These are phyloP conservation scores for Gyrodactylus bullatarudis DNA, from an alignment of 1,140 invertebrate genomes.

Conservation along the genomic window DNA sequence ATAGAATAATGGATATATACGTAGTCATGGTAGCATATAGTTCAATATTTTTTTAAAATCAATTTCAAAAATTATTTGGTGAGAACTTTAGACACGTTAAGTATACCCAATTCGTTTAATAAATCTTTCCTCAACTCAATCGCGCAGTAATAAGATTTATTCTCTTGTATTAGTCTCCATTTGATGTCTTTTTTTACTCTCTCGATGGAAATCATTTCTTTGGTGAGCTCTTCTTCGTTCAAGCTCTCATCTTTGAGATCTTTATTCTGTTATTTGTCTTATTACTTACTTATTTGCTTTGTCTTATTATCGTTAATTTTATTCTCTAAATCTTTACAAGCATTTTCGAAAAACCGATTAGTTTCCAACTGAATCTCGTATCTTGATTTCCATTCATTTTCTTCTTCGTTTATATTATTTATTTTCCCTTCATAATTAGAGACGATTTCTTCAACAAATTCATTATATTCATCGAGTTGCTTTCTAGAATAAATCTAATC, in stretches of 20 bases:
- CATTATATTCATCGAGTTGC: background rate
- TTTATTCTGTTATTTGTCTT: background rate
- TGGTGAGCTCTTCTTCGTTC: too few species aligned
- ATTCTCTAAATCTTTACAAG: background rate
- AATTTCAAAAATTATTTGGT: too few species aligned
- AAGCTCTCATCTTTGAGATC: background rate
- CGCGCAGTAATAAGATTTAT: background rate
- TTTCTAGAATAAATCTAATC: background rate
- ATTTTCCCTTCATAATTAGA: background rate
- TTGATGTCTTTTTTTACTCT: background rate
- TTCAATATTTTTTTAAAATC: too few species aligned
- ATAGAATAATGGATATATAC: too few species aligned
- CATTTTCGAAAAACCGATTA: background rate
- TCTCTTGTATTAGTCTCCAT: background rate
- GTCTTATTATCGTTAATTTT: background rate
- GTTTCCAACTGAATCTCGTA: background rate
- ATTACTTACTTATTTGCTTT: background rate
- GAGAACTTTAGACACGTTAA: too few species aligned
- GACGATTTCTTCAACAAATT: background rate
- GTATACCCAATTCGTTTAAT: too few species aligned
- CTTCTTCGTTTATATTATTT: background rate
- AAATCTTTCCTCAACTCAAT: background rate
- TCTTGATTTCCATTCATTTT: background rate
- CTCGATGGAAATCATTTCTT: background rate
- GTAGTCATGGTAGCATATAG: too few species aligned